Evolutionary conservation across 1,140 invertebrate species (phyloP).

Genomic region (Anagrus nilaparvatae): DNA sequence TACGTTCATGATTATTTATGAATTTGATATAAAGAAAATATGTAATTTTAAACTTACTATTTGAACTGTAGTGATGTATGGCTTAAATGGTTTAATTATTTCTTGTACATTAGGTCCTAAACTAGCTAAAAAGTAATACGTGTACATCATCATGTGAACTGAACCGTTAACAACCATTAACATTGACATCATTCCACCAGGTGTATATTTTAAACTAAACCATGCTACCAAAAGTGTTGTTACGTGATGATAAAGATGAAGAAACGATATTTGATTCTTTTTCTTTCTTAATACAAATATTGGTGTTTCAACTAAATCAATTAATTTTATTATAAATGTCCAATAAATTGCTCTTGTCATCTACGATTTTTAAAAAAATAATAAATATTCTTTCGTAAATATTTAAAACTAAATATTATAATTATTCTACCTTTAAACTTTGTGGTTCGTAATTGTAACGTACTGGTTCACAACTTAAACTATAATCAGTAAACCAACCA

Average conservation of each 20-base stretch:
- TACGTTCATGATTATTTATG: not conserved
- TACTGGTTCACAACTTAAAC: slow-evolving; percentile 23
- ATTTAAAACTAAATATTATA: not conserved
- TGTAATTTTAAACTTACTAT: slow-evolving; percentile 21
- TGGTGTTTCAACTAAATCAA: slow-evolving; percentile 36
- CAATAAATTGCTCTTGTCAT: slow-evolving; percentile 27
- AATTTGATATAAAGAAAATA: slow-evolving; percentile 8
- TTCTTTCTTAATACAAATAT: slow-evolving; percentile 61
- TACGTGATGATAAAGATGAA: slow-evolving; percentile 60
- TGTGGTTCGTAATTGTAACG: slow-evolving; percentile 4
- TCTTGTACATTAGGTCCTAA: slow-evolving; percentile 25
- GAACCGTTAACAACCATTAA: slow-evolving; percentile 24
- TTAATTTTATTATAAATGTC: slow-evolving; percentile 31
- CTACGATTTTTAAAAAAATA: slow-evolving; percentile 19
- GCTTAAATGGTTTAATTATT: slow-evolving; percentile 19
- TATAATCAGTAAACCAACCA: slow-evolving; percentile 20
- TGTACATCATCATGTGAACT: slow-evolving; percentile 35
- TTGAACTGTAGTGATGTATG: slow-evolving; percentile 25
- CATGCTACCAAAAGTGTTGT: slow-evolving; percentile 52
- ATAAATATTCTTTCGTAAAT: not conserved
- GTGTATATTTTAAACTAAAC: slow-evolving; percentile 45
- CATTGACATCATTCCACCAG: slow-evolving; percentile 26
- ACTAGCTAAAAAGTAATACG: slow-evolving; percentile 30
- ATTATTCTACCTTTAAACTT: slow-evolving; percentile 1
- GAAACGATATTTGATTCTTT: slow-evolving; percentile 52